Percentiles rank a stretch among this genome's conserved stretches.
phyloP scores from a whole-genome alignment of 2,113 vertebrate genomes.

The Macroglossus sobrinus region DNA sequence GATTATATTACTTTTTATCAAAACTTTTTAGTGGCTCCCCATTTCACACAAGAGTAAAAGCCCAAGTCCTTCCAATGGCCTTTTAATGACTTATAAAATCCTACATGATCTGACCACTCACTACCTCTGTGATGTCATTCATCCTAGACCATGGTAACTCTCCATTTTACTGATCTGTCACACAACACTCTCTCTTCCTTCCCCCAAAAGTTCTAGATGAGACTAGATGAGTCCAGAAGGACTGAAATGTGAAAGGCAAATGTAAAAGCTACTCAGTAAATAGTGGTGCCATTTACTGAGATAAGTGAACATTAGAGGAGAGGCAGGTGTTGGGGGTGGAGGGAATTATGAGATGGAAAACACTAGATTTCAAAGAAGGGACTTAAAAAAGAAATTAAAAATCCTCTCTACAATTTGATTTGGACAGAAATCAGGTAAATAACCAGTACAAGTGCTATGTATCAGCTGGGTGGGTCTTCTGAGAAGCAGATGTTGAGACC shows the following conservation, averaged over 20 bases:
- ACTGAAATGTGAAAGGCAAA: neutral
- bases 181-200: neutral
- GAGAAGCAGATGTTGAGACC: neutral
- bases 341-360: neutral
- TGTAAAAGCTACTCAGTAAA: neutral
- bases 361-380: neutral
- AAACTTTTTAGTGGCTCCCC: neutral
- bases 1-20: neutral
- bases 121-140: neutral
- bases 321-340: neutral
- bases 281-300: neutral
- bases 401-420: neutral
- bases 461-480: neutral
- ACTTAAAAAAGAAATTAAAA: neutral
- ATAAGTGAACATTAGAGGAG: neutral
- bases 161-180: neutral
- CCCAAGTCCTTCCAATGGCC: neutral
- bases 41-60: neutral
- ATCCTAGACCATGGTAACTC: neutral
- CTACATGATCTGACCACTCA: neutral
- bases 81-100: neutral
- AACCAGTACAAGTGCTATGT: neutral
- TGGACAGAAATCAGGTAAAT: conserved; percentile 15
- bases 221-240: neutral
- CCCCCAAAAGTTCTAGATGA: neutral